phyloP scores from a whole-genome alignment of 2,797 vertebrate species.

The Scomberomorus guttatus region DNA sequence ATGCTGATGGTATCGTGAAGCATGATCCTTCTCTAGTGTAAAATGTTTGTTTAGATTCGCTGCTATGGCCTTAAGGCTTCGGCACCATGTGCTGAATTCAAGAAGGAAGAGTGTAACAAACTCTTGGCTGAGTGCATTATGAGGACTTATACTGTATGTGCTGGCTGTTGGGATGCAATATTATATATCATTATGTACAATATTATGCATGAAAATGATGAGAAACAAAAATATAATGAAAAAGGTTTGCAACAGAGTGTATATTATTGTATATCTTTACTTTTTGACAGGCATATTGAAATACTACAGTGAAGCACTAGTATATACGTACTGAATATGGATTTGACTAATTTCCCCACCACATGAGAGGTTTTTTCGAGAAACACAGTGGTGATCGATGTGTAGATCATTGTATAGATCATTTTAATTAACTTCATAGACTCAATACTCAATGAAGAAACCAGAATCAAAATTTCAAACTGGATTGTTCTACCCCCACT shows the following conservation, averaged over 20 bases:
- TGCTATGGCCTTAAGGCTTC: constrained; percentile 40
- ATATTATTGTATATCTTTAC: not conserved
- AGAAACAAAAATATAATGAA: not conserved
- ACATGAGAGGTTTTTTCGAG: not conserved
- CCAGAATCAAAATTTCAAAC: constrained; percentile 4
- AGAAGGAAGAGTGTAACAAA: constrained; percentile 7
- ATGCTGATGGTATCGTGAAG: constrained; percentile 74
- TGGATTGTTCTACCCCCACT: not conserved
- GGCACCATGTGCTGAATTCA: constrained; percentile 32
- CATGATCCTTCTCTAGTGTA: constrained; percentile 57
- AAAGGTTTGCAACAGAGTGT: not conserved
- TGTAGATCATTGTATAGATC: constrained; percentile 2
- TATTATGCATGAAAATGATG: not conserved
- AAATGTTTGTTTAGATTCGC: constrained; percentile 75
- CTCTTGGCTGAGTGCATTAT: not conserved
- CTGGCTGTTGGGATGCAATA: not conserved
- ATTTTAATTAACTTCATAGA: constrained; percentile 25
- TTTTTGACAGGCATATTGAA: not conserved
- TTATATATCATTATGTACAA: not conserved
- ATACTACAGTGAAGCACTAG: not conserved
- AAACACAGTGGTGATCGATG: constrained; percentile 18
- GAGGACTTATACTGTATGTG: not conserved
- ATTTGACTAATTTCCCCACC: constrained; percentile 1
- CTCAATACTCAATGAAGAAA: constrained; percentile 6
- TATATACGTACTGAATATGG: not conserved